phyloP scores from a whole-genome alignment of 2,888 invertebrate genomes.

The Lomographa bimaculata region DNA sequence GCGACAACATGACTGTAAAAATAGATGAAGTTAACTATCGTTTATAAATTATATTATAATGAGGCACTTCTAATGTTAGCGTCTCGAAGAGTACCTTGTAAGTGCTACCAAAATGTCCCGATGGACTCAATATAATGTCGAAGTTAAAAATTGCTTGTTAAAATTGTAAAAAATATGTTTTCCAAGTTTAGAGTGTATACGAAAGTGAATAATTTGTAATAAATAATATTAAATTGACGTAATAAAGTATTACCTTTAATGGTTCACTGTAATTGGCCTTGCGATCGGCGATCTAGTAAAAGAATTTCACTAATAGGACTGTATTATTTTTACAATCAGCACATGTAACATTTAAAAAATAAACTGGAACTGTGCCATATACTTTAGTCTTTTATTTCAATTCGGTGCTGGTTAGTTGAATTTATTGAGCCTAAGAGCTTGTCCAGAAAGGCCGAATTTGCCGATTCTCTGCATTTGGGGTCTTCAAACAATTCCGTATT shows the following conservation, averaged over 20 bases:
- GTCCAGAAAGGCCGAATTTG: too few species aligned
- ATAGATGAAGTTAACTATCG: conserved; percentile 69
- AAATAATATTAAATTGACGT: conserved; percentile 42
- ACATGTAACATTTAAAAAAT: conserved; percentile 79
- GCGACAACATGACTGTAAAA: conserved; percentile 64
- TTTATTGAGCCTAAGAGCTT: too few species aligned
- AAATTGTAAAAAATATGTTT: conserved; percentile 70
- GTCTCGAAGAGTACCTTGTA: conserved; percentile 58
- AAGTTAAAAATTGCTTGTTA: conserved; percentile 68
- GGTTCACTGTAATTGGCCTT: conserved; percentile 33
- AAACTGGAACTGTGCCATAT: conserved; percentile 83
- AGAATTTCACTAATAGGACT: conserved; percentile 78
- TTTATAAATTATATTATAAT: conserved; percentile 60
- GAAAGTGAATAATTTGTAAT: conserved; percentile 43
- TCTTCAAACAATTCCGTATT: too few species aligned
- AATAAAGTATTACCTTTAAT: conserved; percentile 39
- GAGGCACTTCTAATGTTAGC: conserved; percentile 63
- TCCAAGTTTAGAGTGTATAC: conserved; percentile 64
- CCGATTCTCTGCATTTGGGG: too few species aligned
- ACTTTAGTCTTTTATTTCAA: conserved; percentile 46
- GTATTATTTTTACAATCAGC: conserved; percentile 83
- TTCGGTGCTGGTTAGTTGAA: too few species aligned
- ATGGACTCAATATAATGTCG: conserved; percentile 46
- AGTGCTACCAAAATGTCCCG: conserved; percentile 53
- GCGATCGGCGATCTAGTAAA: conserved; percentile 46